Base-by-base conservation (phyloP, 92 coral and sea anemone species). In the Umimayanthus kanabou region DNA sequence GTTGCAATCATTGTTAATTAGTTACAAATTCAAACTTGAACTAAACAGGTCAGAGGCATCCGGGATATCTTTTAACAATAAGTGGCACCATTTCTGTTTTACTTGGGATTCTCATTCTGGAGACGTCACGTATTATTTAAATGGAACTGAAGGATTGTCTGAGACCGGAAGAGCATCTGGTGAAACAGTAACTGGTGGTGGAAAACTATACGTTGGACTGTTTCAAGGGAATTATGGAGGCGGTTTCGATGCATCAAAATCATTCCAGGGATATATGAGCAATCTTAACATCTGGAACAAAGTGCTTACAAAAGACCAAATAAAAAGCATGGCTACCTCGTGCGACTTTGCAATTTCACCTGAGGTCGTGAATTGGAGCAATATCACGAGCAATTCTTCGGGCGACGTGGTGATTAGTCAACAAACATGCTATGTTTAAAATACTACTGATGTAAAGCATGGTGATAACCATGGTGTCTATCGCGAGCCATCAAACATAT, bases 71-170 rank as follows among this genome's bases (percentile, higher is more conserved):
- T 80, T 80, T 30, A 61, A 80, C 39, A 37, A 61, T 67, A 55
- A 5, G 25, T 80, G 85, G 85, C 73, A 80, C 18, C 85, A 80
- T 28, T 80, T 80, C 50, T 80, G 85, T 39, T 80, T 80, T 9
- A 80, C 85, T 33, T 80, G 85, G 85, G 14, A 37, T 58, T 80
- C 85, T 7, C 13, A 3, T 58, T 37, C 53, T 33, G 85, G 85
- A 33, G 33, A 26, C 1, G 85, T 80, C 10, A 39, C 29, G 0
- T 80, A 80, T 30, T 80, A 55, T 39, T 28, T 45, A 29, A 39
- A 80, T 40, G 85, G 85, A 22, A 29, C 5, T 13, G 26, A 80
- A 64, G 85, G 45, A 61, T 18, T 20, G 8, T 80, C 85, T 6
- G 61, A 80, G 73, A 2, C 33, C 30, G 73, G 73, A 29, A 18